A percentile compares a stretch with the other conserved stretches of the same genome.
phyloP scores from a whole-genome alignment of 2,113 vertebrate species.

The Cynoglossus semilaevis region DNA sequence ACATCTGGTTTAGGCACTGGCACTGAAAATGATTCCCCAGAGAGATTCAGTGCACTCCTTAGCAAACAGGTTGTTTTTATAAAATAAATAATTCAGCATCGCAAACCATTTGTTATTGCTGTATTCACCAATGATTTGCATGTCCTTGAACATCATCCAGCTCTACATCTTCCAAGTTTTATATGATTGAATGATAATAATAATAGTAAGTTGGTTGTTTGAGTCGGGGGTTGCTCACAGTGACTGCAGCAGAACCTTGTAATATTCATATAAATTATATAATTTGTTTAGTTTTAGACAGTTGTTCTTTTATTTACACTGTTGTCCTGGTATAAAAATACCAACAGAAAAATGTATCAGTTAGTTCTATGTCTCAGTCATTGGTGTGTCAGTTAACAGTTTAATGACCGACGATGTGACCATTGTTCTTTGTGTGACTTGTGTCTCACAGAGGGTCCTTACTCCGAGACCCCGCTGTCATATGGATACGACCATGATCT shows the following conservation, averaged over 20 bases:
- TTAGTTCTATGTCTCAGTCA: constrained; percentile 5
- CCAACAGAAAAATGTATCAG: neutral
- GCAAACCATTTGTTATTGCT: too few species aligned
- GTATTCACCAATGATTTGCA: too few species aligned
- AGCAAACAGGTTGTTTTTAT: too few species aligned
- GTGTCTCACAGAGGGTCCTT: constrained; percentile 76
- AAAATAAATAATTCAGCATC: too few species aligned
- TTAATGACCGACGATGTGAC: constrained; percentile 42
- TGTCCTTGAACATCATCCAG: neutral
- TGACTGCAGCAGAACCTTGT: too few species aligned
- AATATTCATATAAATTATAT: constrained; percentile 15
- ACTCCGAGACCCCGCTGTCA: constrained; percentile 76
- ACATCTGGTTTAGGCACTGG: too few species aligned
- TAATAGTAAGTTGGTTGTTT: constrained; percentile 1
- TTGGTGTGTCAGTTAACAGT: constrained; percentile 12
- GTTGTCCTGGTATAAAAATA: neutral
- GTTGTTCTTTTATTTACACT: neutral
- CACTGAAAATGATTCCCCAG: too few species aligned
- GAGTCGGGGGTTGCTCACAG: too few species aligned
- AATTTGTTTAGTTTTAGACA: neutral
- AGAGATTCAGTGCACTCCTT: too few species aligned
- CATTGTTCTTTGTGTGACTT: constrained; percentile 40
- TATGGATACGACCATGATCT: constrained; percentile 75
- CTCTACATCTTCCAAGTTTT: neutral
- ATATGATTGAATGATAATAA: constrained; percentile 1